These are phyloP conservation scores for Argyresthia albistria DNA, from an alignment of 2,888 invertebrate genomes.

Conservation along the genomic window DNA sequence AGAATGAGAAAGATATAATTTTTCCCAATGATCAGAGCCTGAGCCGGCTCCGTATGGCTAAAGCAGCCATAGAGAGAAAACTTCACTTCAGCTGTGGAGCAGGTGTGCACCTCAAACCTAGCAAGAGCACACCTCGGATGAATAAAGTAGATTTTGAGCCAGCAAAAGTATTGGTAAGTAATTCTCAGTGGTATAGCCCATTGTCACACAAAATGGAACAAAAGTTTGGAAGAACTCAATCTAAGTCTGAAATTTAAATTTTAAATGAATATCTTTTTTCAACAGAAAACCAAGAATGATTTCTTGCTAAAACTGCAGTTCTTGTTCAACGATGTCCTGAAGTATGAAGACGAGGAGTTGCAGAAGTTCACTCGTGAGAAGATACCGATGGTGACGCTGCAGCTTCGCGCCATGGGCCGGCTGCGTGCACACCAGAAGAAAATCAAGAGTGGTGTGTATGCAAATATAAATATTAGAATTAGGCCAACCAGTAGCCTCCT, in stretches of 20 bases:
- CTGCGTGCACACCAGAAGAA: conserved; percentile 74
- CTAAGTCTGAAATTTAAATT: too few species aligned
- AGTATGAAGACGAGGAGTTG: conserved; percentile 79
- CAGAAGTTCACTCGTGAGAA: conserved; percentile 75
- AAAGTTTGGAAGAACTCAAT: too few species aligned
- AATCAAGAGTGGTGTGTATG: conserved; percentile 59
- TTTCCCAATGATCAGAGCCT: conserved; percentile 40
- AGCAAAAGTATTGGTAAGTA: conserved; percentile 55
- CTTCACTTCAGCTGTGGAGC: conserved; percentile 40
- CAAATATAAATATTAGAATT: neutral
- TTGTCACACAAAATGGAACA: too few species aligned
- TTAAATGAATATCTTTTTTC: neutral
- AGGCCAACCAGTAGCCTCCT: too few species aligned
- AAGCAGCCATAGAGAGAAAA: conserved; percentile 47
- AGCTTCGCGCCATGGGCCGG: conserved; percentile 74
- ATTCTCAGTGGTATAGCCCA: neutral
- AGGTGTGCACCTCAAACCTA: conserved; percentile 11
- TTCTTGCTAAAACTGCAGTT: conserved; percentile 36
- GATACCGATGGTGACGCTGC: conserved; percentile 78
- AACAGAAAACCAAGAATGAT: conserved; percentile 44
- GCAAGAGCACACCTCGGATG: conserved; percentile 8
- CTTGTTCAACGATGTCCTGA: conserved; percentile 72
- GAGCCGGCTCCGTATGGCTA: conserved; percentile 40
- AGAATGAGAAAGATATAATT: conserved; percentile 29
- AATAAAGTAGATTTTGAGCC: conserved; percentile 33